A percentile compares a stretch with the other conserved stretches of the same genome.
Conservation (phyloP, 2,888 invertebrate genomes). For the Atherix ibis region DNA sequence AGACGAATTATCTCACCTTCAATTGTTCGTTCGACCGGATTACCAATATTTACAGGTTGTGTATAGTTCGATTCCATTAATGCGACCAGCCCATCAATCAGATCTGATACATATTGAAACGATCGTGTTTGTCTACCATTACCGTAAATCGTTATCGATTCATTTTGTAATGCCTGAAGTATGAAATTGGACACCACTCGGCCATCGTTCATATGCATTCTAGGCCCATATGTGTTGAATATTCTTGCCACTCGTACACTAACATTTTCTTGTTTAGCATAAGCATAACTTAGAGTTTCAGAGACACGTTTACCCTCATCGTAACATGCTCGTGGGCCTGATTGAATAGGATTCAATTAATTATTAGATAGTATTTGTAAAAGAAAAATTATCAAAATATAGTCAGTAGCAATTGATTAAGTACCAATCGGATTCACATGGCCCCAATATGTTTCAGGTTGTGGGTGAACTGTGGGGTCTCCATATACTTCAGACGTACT, state of each 20-base stretch:
- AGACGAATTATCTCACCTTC: constrained; percentile 41
- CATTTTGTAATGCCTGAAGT: constrained; percentile 85
- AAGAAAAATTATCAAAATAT: too few species aligned
- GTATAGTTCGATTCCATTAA: constrained; percentile 91
- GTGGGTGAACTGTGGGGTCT: constrained; percentile 96
- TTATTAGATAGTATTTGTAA: too few species aligned
- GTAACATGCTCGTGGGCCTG: constrained; percentile 89
- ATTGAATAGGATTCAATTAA: constrained; percentile 1
- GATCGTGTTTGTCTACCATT: constrained; percentile 85
- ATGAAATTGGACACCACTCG: constrained; percentile 98
- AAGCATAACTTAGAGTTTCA: constrained; percentile 88
- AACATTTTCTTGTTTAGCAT: constrained; percentile 92
- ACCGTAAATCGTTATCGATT: constrained; percentile 87
- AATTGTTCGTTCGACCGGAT: constrained; percentile 95
- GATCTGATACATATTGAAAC: constrained; percentile 94
- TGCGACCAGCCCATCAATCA: constrained; percentile 83
- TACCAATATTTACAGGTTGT: constrained; percentile 88
- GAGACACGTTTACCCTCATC: constrained; percentile 99
- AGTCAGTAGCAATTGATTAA: neutral
- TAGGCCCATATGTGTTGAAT: constrained; percentile 96
- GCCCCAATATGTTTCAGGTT: constrained; percentile 96
- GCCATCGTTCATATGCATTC: constrained; percentile 99
- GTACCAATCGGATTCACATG: constrained; percentile 95
- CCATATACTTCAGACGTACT: constrained; percentile 99
- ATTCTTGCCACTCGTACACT: constrained; percentile 92